Conservation (phyloP, 1,140 invertebrate species). For the Tribolium castaneum region DNA sequence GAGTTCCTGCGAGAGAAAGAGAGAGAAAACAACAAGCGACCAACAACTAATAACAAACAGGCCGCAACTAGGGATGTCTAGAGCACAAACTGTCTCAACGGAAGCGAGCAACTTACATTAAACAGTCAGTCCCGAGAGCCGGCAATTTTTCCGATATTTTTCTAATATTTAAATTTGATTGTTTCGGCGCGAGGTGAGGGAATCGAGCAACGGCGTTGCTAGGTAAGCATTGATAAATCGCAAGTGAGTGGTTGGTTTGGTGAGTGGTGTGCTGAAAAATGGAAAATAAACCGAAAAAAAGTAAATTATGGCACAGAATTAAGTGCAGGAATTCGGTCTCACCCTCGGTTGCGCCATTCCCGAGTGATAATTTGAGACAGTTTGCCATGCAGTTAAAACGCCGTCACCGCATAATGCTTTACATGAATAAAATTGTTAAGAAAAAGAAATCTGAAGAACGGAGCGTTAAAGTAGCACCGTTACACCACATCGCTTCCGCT, state of each 20-base stretch:
- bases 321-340: not conserved
- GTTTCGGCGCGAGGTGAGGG: not conserved
- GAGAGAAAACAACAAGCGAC: not conserved
- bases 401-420: not conserved
- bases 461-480: slow-evolving; percentile 6
- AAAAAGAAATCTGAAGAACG: slow-evolving; percentile 15
- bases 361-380: not conserved
- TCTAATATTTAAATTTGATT: not conserved
- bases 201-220: not conserved
- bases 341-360: not conserved
- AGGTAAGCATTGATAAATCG: slow-evolving; percentile 35
- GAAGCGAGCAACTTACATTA: slow-evolving; percentile 5
- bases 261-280: slow-evolving; percentile 15
- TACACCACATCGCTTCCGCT: not conserved
- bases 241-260: not conserved
- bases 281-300: slow-evolving; percentile 24
- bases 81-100: not conserved
- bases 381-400: not conserved
- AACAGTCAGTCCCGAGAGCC: not conserved
- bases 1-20: not conserved
- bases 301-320: slow-evolving; percentile 18
- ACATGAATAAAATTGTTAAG: slow-evolving; percentile 19
- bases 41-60: slow-evolving; percentile 29
- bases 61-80: slow-evolving; percentile 15
- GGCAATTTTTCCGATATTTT: not conserved